These are phyloP conservation scores for Oryzias celebensis DNA, from an alignment of 2,113 vertebrate species.

Conservation along the genomic window DNA sequence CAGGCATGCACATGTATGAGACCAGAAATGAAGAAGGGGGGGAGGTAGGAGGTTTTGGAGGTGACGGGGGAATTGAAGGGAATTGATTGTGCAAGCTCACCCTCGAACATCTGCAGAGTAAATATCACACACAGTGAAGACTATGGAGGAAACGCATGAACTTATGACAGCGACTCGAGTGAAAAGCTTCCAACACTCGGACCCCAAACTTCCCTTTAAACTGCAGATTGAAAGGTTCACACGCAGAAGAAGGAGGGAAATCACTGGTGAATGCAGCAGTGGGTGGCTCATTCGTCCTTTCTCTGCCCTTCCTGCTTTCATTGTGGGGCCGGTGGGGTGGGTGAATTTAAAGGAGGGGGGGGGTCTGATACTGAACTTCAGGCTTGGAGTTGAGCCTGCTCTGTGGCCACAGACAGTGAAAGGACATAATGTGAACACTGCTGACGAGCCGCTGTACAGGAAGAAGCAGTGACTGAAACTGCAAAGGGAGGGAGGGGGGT, in stretches of 20 bases:
- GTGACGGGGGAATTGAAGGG: constrained; percentile 63
- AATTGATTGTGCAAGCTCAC: constrained; percentile 68
- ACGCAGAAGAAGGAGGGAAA: not conserved
- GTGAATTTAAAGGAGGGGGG: constrained; percentile 31
- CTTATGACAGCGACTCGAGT: not conserved
- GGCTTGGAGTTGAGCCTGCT: constrained; percentile 69
- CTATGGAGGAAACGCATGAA: constrained; percentile 8
- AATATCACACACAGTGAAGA: constrained; percentile 52
- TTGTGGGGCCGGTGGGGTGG: constrained; percentile 55
- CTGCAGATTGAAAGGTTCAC: constrained; percentile 39
- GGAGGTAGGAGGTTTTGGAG: constrained; percentile 30
- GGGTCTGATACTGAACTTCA: constrained; percentile 66
- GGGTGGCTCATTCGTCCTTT: constrained; percentile 72
- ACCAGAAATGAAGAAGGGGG: constrained; percentile 1
- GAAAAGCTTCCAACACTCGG: constrained; percentile 5
- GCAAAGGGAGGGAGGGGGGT: not conserved
- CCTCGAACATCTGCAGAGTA: constrained; percentile 73
- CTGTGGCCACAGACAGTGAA: constrained; percentile 38
- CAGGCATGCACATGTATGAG: constrained; percentile 66
- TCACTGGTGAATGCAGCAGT: constrained; percentile 66
- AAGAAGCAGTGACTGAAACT: constrained; percentile 49
- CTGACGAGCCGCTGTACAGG: constrained; percentile 68
- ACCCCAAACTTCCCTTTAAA: constrained; percentile 27
- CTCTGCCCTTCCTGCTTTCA: constrained; percentile 72
- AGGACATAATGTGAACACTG: constrained; percentile 57